Conservation (phyloP, 37 sponge, comb jelly and placozoan species). For the Aphrocallistes beatrix region DNA sequence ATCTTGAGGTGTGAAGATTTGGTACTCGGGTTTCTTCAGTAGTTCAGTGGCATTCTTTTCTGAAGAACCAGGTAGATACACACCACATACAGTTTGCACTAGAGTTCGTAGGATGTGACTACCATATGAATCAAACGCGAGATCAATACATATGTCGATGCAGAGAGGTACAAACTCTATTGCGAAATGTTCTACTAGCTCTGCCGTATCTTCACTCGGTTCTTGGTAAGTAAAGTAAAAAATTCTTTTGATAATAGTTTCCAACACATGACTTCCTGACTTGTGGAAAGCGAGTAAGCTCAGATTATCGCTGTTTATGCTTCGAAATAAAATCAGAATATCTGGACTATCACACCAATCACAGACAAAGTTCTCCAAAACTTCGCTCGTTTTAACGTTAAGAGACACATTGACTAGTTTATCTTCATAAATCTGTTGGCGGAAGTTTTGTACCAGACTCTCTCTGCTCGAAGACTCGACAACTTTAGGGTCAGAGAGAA, state of each 20-base stretch:
- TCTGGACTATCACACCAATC: neutral
- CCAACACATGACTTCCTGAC: neutral
- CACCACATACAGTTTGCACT: constrained; percentile 7
- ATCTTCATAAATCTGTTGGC: neutral
- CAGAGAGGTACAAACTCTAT: neutral
- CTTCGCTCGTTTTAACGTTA: neutral
- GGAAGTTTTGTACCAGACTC: neutral
- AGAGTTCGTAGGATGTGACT: neutral
- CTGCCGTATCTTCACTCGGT: neutral
- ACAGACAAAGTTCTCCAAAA: neutral
- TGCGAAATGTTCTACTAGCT: neutral
- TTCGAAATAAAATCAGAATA: neutral
- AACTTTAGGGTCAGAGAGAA: neutral
- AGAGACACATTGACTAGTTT: neutral
- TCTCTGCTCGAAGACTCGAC: neutral
- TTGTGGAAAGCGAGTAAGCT: neutral
- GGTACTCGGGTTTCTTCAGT: neutral
- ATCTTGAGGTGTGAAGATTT: neutral
- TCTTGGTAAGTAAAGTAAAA: neutral
- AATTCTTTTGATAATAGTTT: neutral
- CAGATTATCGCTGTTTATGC: neutral
- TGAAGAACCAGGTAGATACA: neutral
- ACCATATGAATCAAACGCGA: neutral
- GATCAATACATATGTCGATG: neutral
- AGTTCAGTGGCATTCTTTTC: neutral